phyloP scores from a whole-genome alignment of 2,797 vertebrate genomes.

The Poliocrania exsul region DNA sequence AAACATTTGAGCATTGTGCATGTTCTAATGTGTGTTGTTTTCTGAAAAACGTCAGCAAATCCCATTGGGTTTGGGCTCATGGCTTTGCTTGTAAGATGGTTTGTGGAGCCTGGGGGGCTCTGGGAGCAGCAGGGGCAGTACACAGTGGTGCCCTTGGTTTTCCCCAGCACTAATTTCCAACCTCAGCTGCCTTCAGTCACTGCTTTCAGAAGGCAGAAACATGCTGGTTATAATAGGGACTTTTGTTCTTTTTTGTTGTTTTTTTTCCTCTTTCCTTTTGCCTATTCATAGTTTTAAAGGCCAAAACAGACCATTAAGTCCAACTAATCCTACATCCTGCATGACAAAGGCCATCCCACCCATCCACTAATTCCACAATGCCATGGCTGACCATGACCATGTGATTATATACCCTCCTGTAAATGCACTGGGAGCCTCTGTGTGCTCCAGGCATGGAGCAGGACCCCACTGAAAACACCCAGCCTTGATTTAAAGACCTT shows the following conservation, averaged over 20 bases:
- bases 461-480: neutral
- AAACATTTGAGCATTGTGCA: neutral
- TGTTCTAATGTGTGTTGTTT: neutral
- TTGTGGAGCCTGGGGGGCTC: neutral
- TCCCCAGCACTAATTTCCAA: neutral
- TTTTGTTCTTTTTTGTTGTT: neutral
- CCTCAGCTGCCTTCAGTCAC: neutral
- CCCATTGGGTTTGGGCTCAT: neutral
- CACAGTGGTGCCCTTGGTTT: too few relatives aligned
- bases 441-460: neutral
- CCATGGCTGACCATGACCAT: neutral
- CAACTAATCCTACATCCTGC: constrained; percentile 32
- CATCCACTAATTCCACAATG: neutral
- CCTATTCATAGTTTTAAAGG: constrained; percentile 13
- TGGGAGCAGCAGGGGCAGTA: neutral
- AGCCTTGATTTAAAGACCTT: constrained; percentile 25
- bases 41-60: neutral
- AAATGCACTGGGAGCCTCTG: neutral
- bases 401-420: neutral
- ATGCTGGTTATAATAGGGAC: neutral
- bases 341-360: neutral
- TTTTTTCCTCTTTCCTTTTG: neutral
- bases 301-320: constrained; percentile 13
- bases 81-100: neutral
- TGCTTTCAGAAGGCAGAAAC: neutral